Evolutionary conservation across 1,140 invertebrate species (phyloP).

Genomic region (Diorhabda elongata): DNA sequence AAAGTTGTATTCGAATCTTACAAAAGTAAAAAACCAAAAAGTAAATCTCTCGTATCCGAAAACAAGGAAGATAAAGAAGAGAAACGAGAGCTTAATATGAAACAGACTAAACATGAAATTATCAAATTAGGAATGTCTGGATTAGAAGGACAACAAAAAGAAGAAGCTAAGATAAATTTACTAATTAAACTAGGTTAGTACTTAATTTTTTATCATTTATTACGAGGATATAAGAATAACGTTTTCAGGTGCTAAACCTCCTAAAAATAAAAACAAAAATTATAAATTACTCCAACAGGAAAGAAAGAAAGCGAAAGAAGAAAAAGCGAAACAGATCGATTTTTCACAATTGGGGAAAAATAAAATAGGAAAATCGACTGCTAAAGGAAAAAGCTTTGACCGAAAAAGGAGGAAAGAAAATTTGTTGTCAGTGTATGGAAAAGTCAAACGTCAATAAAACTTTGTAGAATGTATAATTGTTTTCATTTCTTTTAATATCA

Average conservation of each 20-base stretch:
- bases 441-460: conserved; percentile 26
- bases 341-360: conserved; percentile 52
- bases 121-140: conserved; percentile 63
- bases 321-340: conserved; percentile 45
- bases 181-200: conserved; percentile 56
- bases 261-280: conserved; percentile 54
- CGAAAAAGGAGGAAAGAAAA: conserved; percentile 34
- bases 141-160: conserved; percentile 53
- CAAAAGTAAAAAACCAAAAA: conserved; percentile 48
- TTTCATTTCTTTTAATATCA: too few relatives aligned
- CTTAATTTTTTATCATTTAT: neutral
- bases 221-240: too few relatives aligned
- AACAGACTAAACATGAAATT: conserved; percentile 57
- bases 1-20: conserved; percentile 50
- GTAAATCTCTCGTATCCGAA: conserved; percentile 28
- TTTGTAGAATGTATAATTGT: too few relatives aligned
- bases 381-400: conserved; percentile 47
- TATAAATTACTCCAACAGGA: conserved; percentile 54
- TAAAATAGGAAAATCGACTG: conserved; percentile 47
- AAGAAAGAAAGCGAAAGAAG: conserved; percentile 43
- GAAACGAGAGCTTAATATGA: conserved; percentile 54
- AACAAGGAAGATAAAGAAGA: conserved; percentile 9
- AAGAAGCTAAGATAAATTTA: conserved; percentile 56
- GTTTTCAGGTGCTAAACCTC: conserved; percentile 56
- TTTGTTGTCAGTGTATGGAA: conserved; percentile 47